phyloP scores from a whole-genome alignment of 2,888 invertebrate species.

The Thysanoteuthis rhombus region DNA sequence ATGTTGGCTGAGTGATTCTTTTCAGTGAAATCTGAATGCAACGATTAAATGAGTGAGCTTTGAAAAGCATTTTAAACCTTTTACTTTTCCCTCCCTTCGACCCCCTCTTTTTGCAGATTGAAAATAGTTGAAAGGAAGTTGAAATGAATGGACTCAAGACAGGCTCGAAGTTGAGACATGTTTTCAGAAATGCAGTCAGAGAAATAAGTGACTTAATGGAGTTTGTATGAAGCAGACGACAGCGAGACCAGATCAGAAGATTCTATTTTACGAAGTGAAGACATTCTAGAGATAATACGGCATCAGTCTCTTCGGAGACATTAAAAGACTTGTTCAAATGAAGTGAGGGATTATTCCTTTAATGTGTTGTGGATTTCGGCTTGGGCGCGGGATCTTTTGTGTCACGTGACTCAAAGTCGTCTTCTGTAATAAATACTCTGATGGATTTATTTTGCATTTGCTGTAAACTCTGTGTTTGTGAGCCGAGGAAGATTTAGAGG shows the following conservation, averaged over 20 bases:
- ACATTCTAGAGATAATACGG: neutral
- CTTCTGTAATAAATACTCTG: no score
- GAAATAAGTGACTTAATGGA: neutral
- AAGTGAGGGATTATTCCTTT: no score
- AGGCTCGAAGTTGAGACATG: neutral
- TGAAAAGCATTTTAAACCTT: neutral
- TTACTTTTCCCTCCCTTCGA: neutral
- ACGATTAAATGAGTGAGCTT: neutral
- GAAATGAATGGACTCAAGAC: neutral
- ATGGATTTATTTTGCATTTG: no score
- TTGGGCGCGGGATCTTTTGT: no score
- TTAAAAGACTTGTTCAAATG: neutral
- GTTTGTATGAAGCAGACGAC: neutral
- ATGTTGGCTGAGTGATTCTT: neutral
- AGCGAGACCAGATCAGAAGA: neutral
- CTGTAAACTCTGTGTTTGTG: no score
- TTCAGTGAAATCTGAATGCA: neutral
- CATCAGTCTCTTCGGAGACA: no score
- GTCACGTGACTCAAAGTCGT: no score
- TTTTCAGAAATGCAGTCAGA: neutral
- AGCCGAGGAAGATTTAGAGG: no score
- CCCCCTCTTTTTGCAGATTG: neutral
- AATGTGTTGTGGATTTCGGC: no score
- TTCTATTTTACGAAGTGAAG: neutral
- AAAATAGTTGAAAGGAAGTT: neutral